Conservation (phyloP, 2,113 vertebrate genomes). For the Alosa alosa region DNA sequence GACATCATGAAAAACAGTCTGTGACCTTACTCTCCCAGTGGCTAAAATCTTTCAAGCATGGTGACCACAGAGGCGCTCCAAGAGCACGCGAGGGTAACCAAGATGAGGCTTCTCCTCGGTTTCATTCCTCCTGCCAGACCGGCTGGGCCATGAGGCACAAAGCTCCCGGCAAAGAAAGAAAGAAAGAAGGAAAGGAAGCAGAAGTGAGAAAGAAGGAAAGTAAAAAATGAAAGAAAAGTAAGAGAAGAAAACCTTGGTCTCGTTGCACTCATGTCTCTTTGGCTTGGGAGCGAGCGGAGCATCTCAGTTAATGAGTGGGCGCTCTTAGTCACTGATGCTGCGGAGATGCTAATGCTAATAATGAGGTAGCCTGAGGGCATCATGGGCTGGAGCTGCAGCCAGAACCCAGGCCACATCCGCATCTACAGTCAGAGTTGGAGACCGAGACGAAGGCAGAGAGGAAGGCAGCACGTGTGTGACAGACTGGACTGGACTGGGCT, state of each 20-base stretch:
- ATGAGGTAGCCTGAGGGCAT: conserved; percentile 28
- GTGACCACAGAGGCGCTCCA: background rate
- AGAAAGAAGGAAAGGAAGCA: background rate
- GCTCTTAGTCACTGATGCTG: conserved; percentile 3
- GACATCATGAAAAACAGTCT: background rate
- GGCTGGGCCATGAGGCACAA: background rate
- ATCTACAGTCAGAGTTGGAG: background rate
- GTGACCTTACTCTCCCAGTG: background rate
- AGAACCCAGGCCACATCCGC: background rate
- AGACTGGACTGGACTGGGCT: background rate
- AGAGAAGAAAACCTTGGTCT: background rate
- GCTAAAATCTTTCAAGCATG: background rate
- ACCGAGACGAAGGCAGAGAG: background rate
- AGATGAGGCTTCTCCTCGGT: background rate
- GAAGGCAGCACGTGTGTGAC: background rate
- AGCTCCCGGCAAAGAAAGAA: background rate
- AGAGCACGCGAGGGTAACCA: background rate
- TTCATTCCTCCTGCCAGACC: background rate
- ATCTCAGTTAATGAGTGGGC: conserved; percentile 12
- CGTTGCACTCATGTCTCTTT: background rate
- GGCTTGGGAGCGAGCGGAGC: background rate
- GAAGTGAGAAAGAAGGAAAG: background rate
- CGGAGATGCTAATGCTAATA: conserved; percentile 26
- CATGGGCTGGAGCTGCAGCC: background rate
- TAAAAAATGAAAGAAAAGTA: background rate